Evolutionary conservation across 2,888 invertebrate species (phyloP), one percentile per base, ranked within the genome.

Genomic region (Caenorhabditis sinica): DNA sequence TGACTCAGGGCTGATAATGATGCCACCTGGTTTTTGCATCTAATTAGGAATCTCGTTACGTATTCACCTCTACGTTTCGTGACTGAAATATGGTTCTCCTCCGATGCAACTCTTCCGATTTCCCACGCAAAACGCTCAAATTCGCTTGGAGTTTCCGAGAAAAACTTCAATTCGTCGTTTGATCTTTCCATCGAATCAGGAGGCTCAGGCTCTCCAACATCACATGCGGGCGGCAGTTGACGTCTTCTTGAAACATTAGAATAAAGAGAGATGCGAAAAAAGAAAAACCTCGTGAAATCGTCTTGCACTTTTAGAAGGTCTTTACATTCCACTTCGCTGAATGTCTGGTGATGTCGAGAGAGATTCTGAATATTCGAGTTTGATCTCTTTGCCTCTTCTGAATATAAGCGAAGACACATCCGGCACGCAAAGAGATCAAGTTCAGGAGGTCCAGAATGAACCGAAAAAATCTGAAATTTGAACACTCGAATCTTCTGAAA

Each of bases 241-340:
- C 71, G 71, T 72, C 71, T 30, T 23, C n/a, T 49, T 56, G 74
- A 63, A 40, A 63, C 51, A 61, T 61, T 36, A 23, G 56, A 72
- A 56, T 20, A 40, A 66, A 28, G 45, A 45, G 45, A 8, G 5
- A 33, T n/a, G n/a, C 5, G 8, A 61, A 40, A 61, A 40, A 61
- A 36, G n/a, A n/a, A 20, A 36, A 6, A 23, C 43, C 33, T 20
- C 20, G 11, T 20, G 28, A 56, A 53, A 74, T 56, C 65, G 65
- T 75, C 56, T 75, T 65, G 74, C 25, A 75, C 74, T 75, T n/a
- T 75, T 63, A 63, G 28, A 49, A 69, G 56, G 69, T 11, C 68
- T 25, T 40, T 45, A 53, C 23, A 51, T 63, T 65, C 43, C 56
- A 65, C 51, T 75, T 65, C 43, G 45, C n/a, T 36, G 65, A 13